These are phyloP conservation scores for Cynopterus sphinx DNA, from an alignment of 2,797 vertebrate species.

Conservation along the genomic window DNA sequence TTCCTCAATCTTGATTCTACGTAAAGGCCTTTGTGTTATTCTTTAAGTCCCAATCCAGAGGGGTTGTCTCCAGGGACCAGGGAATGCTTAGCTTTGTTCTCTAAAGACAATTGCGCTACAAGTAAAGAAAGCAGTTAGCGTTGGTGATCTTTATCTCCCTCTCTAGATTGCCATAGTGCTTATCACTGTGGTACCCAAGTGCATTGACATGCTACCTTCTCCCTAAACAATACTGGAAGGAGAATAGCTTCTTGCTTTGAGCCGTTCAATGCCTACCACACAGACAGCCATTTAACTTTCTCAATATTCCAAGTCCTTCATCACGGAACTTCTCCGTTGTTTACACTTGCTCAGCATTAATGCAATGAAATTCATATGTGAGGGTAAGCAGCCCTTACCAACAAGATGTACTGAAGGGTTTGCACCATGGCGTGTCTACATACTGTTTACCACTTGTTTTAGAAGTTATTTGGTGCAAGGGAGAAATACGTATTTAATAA, in stretches of 20 bases:
- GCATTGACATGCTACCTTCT: slow-evolving; percentile 1
- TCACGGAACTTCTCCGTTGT: not conserved
- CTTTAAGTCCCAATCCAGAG: not conserved
- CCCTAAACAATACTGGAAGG: not conserved
- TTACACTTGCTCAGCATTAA: not conserved
- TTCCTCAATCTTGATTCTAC: not conserved
- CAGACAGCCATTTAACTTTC: not conserved
- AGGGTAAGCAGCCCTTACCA: not conserved
- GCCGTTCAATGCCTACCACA: not conserved
- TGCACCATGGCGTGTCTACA: not conserved
- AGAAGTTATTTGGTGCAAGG: slow-evolving; percentile 34
- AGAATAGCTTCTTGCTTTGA: not conserved
- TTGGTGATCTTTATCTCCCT: slow-evolving; percentile 65
- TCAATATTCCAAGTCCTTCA: not conserved
- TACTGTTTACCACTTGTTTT: not conserved
- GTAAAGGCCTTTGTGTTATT: slow-evolving; percentile 25
- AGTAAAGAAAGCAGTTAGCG: slow-evolving; percentile 65
- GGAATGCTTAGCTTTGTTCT: slow-evolving; percentile 61
- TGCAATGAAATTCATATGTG: not conserved
- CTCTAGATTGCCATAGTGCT: slow-evolving; percentile 46
- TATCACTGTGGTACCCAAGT: not conserved
- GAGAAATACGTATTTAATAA: not conserved
- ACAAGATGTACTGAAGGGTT: not conserved
- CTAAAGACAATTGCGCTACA: slow-evolving; percentile 45
- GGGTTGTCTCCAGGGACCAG: slow-evolving; percentile 27